These are phyloP conservation scores for Paraescarpia echinospica DNA, from an alignment of 1,140 invertebrate genomes.

Conservation along the genomic window DNA sequence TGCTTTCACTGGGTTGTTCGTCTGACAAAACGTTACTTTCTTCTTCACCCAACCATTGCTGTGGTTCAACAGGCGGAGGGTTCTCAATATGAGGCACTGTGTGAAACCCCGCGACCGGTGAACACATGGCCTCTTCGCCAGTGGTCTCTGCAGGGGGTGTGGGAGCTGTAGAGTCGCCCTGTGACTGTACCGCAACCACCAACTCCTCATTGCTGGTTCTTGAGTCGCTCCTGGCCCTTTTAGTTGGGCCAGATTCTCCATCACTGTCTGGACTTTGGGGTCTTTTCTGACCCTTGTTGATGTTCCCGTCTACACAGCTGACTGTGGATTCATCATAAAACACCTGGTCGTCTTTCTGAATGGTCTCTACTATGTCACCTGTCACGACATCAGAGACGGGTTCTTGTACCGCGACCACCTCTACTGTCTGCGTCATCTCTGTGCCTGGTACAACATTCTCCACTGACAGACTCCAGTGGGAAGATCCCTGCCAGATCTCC, in stretches of 20 bases:
- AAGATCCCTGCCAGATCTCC: neutral
- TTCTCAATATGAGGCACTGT: neutral
- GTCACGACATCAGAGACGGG: neutral
- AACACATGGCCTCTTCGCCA: neutral
- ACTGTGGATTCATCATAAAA: neutral
- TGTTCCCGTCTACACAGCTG: neutral
- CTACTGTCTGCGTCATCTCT: neutral
- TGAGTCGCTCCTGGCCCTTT: neutral
- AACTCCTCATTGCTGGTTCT: neutral
- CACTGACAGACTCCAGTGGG: neutral
- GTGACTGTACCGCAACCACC: neutral
- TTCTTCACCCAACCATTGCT: neutral
- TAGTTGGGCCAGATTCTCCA: neutral
- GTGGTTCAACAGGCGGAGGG: neutral
- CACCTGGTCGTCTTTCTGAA: neutral
- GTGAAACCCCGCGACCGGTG: neutral
- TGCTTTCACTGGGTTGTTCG: neutral
- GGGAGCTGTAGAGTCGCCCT: neutral
- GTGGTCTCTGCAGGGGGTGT: neutral
- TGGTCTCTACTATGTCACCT: neutral
- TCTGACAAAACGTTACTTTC: neutral
- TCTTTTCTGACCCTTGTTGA: neutral
- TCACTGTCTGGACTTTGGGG: neutral
- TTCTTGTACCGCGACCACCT: neutral
- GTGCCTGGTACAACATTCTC: neutral